A percentile compares a stretch with the other conserved stretches of the same genome.
Evolutionary conservation across 2,113 vertebrate genomes (phyloP).

Genomic region (Myotis yumanensis): DNA sequence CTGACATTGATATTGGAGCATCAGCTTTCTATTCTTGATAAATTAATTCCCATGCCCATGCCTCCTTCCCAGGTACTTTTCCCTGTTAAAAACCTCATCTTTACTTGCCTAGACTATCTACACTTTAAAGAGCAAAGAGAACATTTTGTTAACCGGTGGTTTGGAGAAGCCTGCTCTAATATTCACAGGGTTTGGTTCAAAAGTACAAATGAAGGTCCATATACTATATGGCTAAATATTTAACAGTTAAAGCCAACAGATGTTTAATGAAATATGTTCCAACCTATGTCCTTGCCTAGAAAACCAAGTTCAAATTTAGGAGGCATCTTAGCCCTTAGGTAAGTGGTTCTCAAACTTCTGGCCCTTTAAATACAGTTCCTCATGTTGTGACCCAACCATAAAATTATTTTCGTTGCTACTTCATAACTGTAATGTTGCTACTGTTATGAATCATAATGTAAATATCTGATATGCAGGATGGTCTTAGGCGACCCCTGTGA

Average conservation of each 20-base stretch:
- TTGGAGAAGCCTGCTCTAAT: background rate
- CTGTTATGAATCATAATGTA: no score
- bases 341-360: no score
- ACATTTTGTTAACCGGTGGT: background rate
- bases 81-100: background rate
- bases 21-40: background rate
- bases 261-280: background rate
- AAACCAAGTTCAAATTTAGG: background rate
- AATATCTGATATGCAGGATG: no score
- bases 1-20: background rate
- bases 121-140: background rate
- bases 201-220: background rate
- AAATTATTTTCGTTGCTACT: no score
- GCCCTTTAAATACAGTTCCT: no score
- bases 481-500: no score
- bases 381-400: no score
- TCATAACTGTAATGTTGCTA: no score
- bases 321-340: background rate
- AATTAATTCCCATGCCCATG: background rate
- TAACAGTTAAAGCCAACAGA: background rate
- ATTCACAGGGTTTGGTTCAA: background rate
- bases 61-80: background rate
- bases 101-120: background rate
- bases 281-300: background rate
- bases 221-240: background rate